A percentile compares a stretch with the other conserved stretches of the same genome.
Conservation (phyloP, 2,113 vertebrate genomes). For the Microtus pennsylvanicus region DNA sequence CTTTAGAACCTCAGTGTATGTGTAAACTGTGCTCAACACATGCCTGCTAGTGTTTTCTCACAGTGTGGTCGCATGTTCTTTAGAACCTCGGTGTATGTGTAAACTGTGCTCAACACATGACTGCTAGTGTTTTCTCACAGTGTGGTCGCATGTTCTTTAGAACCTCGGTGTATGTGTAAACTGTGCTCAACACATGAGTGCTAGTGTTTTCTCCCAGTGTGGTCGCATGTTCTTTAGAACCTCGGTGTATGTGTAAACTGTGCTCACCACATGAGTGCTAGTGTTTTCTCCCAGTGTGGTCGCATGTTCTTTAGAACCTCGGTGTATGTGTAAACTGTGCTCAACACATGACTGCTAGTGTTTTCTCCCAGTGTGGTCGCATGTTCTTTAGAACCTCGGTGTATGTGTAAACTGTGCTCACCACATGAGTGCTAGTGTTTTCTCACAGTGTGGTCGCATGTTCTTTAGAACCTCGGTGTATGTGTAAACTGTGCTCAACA, state of each 20-base stretch:
- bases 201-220: constrained; percentile 61
- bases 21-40: constrained; percentile 72
- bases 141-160: constrained; percentile 61
- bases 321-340: constrained; percentile 69
- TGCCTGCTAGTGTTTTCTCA: constrained; percentile 66
- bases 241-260: constrained; percentile 71
- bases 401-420: constrained; percentile 70
- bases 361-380: constrained; percentile 59
- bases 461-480: constrained; percentile 67
- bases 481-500: constrained; percentile 72
- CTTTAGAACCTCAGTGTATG: constrained; percentile 68
- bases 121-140: constrained; percentile 65
- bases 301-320: constrained; percentile 65
- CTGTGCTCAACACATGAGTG: constrained; percentile 65
- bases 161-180: constrained; percentile 72
- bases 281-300: constrained; percentile 56
- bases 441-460: constrained; percentile 35
- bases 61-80: constrained; percentile 59
- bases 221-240: constrained; percentile 66
- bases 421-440: constrained; percentile 73
- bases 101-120: constrained; percentile 69
- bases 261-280: constrained; percentile 71
- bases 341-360: constrained; percentile 70
- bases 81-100: constrained; percentile 69
- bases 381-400: constrained; percentile 65